phyloP scores from a whole-genome alignment of 2,797 vertebrate genomes.

The Corythornis leucogaster region DNA sequence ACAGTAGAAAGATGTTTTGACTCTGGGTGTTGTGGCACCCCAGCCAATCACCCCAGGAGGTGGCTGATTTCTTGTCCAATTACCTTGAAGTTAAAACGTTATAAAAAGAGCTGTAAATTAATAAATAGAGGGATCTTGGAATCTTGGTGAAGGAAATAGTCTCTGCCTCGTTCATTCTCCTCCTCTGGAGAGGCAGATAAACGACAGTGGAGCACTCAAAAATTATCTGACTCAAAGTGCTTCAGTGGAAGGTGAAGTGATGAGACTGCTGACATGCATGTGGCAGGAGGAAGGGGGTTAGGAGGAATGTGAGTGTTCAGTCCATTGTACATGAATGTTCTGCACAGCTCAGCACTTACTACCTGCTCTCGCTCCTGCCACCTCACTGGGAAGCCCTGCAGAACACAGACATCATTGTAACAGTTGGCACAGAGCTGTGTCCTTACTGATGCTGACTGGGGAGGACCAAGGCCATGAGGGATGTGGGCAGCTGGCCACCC shows the following conservation, averaged over 20 bases:
- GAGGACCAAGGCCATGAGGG: background rate
- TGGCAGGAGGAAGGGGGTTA: background rate
- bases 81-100: no score
- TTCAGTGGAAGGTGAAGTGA: background rate
- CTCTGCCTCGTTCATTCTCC: no score
- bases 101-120: no score
- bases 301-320: background rate
- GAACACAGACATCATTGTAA: background rate
- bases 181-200: no score
- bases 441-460: background rate
- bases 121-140: no score
- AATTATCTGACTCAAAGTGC: fast-evolving
- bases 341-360: background rate
- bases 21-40: no score
- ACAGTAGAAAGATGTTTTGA: no score
- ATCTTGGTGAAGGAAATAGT: no score
- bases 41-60: no score
- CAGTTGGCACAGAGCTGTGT: no score
- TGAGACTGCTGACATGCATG: background rate
- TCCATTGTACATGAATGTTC: background rate
- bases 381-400: background rate
- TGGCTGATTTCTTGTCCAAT: no score
- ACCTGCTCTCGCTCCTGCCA: background rate
- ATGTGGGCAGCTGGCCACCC: background rate
- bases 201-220: background rate